Percentiles rank a stretch among this genome's conserved stretches.
phyloP scores from a whole-genome alignment of 92 coral and sea anemone genomes.

The Desmophyllum pertusum region DNA sequence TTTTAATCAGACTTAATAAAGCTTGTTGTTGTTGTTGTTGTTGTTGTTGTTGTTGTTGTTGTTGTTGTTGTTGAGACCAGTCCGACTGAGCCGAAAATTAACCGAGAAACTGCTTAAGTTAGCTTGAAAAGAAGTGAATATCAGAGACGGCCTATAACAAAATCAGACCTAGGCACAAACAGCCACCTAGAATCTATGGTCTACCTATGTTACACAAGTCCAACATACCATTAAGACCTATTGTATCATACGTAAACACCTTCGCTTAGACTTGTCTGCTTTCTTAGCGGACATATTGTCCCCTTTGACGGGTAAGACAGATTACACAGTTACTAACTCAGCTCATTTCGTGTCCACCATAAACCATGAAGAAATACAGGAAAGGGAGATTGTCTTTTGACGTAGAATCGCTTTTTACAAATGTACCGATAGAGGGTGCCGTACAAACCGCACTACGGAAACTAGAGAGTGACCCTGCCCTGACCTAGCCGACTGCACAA shows the following conservation, averaged over 20 bases:
- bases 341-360: neutral
- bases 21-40: too few relatives aligned
- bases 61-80: too few relatives aligned
- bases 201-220: neutral
- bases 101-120: neutral
- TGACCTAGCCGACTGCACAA: too few relatives aligned
- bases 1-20: too few relatives aligned
- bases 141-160: neutral
- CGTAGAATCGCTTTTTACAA: neutral
- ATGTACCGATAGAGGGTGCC: neutral
- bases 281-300: neutral
- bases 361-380: too few relatives aligned
- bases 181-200: neutral
- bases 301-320: neutral
- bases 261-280: neutral
- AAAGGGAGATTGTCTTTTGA: neutral
- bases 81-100: neutral
- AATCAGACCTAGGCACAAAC: conserved; percentile 4
- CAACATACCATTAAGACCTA: neutral
- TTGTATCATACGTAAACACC: neutral
- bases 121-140: neutral
- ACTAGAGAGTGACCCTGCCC: too few relatives aligned
- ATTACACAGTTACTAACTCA: neutral
- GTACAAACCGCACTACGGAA: neutral
- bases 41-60: too few relatives aligned